Evolutionary conservation across 2,797 vertebrate genomes (phyloP).

Genomic region (Pitangus sulphuratus): DNA sequence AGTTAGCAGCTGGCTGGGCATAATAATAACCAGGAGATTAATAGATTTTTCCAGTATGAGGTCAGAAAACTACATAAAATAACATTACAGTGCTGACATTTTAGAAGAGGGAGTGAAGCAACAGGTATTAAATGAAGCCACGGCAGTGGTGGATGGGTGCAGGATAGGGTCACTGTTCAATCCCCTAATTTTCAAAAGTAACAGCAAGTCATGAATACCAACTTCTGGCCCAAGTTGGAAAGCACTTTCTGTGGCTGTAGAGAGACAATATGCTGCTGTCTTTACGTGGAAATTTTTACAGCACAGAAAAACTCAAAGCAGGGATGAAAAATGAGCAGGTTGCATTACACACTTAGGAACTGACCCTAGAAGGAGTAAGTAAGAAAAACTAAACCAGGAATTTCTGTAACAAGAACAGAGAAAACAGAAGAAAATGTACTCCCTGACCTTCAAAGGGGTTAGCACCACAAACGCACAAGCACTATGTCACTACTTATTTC

Average conservation of each 20-base stretch:
- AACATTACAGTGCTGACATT: background rate
- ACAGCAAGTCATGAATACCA: background rate
- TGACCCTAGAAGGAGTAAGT: background rate
- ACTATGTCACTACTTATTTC: background rate
- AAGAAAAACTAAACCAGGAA: background rate
- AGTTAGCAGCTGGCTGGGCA: slow-evolving; percentile 13
- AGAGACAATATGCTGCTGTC: background rate
- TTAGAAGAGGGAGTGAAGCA: background rate
- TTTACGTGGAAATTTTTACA: background rate
- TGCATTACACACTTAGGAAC: background rate
- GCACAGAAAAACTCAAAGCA: background rate
- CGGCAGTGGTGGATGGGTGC: background rate
- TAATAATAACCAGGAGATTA: slow-evolving; percentile 42
- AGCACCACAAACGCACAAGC: background rate
- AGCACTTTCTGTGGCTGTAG: background rate
- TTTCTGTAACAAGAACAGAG: background rate
- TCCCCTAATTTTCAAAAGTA: background rate
- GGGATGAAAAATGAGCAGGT: background rate
- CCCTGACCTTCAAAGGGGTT: background rate
- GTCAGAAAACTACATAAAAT: slow-evolving; percentile 40
- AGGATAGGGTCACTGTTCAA: background rate
- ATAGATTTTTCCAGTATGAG: slow-evolving; percentile 53
- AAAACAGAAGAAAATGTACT: background rate
- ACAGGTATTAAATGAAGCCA: background rate
- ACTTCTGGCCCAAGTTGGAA: background rate